These are phyloP conservation scores for Leucosticte australis DNA, from an alignment of 2,113 vertebrate genomes.

Conservation along the genomic window DNA sequence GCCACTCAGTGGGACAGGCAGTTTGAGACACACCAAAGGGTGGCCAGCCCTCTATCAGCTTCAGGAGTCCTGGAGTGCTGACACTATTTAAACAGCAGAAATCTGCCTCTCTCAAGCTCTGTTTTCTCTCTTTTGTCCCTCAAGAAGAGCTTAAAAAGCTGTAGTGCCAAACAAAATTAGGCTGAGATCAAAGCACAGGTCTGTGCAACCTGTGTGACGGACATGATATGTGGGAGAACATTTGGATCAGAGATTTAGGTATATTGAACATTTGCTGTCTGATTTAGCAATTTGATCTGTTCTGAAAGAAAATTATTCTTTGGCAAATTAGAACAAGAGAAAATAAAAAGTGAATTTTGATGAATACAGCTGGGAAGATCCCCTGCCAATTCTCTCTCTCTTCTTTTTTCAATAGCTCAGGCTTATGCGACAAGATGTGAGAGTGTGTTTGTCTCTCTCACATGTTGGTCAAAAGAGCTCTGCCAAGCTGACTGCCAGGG, in stretches of 20 bases:
- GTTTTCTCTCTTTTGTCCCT: constrained; percentile 22
- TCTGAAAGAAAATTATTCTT: constrained; percentile 59
- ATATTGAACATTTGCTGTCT: not conserved
- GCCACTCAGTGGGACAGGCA: rapidly evolving
- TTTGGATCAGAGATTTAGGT: constrained; percentile 36
- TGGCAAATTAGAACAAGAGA: constrained; percentile 61
- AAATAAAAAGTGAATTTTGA: not conserved
- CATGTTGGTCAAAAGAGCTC: not conserved
- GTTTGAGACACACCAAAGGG: not conserved
- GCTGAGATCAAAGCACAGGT: constrained; percentile 35
- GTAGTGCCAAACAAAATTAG: constrained; percentile 33
- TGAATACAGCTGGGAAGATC: not conserved
- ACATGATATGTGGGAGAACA: not conserved
- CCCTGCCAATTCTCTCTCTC: not conserved
- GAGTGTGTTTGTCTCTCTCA: not conserved
- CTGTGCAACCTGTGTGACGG: not conserved
- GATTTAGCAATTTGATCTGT: constrained; percentile 60
- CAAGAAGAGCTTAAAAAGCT: not conserved
- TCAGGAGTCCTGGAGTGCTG: not conserved
- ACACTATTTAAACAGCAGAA: not conserved
- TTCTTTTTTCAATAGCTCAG: not conserved
- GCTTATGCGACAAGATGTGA: not conserved
- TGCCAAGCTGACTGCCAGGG: not conserved
- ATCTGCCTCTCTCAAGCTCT: not conserved
- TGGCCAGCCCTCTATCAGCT: not conserved